phyloP scores from a whole-genome alignment of 2,797 vertebrate species.

The Dendrocincla tyrannina region DNA sequence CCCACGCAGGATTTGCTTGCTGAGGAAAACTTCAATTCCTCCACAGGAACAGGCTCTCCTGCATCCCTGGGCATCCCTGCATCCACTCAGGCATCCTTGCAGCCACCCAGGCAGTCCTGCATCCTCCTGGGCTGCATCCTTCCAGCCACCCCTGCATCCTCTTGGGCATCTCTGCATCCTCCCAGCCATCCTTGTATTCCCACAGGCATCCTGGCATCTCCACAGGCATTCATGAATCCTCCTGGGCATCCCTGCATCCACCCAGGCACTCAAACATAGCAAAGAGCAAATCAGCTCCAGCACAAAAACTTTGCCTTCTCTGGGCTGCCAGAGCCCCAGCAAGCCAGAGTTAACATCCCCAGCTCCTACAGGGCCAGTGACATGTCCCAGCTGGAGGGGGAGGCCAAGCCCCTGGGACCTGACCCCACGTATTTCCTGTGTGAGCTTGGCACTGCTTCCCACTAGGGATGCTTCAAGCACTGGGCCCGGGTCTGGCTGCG shows the following conservation, averaged over 20 bases:
- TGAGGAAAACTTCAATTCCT: background rate
- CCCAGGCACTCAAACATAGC: background rate
- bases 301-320: background rate
- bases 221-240: background rate
- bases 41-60: background rate
- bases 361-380: background rate
- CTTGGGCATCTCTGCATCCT: background rate
- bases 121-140: background rate
- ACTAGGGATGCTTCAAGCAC: background rate
- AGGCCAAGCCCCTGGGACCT: background rate
- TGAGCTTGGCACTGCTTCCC: background rate
- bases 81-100: background rate
- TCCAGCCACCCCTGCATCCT: background rate
- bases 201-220: background rate
- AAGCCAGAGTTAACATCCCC: background rate
- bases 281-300: background rate
- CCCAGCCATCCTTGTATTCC: background rate
- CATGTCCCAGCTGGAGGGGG: background rate
- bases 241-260: background rate
- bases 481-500: background rate
- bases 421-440: background rate
- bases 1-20: background rate
- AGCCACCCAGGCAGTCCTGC: too few relatives aligned
- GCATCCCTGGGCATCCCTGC: background rate
- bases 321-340: background rate